phyloP scores from a whole-genome alignment of 2,888 invertebrate genomes.

The Calliphora vomitoria region DNA sequence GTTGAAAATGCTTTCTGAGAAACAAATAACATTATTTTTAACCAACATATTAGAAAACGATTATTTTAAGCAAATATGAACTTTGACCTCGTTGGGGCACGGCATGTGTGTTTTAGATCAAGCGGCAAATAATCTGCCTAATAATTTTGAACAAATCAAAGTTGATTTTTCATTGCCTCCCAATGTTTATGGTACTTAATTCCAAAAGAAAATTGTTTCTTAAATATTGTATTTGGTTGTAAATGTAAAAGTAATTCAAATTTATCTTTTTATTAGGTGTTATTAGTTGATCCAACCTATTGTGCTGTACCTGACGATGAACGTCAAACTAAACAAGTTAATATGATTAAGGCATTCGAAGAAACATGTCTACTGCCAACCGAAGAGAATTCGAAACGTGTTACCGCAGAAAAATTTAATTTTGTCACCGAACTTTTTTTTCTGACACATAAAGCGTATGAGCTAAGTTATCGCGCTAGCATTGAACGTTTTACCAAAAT shows the following conservation, averaged over 20 bases:
- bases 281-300: slow-evolving; percentile 95
- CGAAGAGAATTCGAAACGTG: slow-evolving; percentile 86
- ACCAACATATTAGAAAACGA: too few species aligned
- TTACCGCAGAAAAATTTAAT: slow-evolving; percentile 87
- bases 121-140: too few species aligned
- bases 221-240: neutral
- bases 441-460: slow-evolving; percentile 94
- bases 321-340: slow-evolving; percentile 87
- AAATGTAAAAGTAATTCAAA: too few species aligned
- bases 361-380: slow-evolving; percentile 93
- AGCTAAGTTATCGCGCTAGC: slow-evolving; percentile 90
- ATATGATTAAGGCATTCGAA: slow-evolving; percentile 88
- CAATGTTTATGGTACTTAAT: too few species aligned
- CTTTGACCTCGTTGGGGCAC: too few species aligned
- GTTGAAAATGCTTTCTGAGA: too few species aligned
- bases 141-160: too few species aligned
- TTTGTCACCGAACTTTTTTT: slow-evolving; percentile 97
- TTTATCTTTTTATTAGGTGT: slow-evolving; percentile 77
- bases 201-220: neutral
- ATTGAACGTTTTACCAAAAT: slow-evolving; percentile 88
- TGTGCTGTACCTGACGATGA: slow-evolving; percentile 90
- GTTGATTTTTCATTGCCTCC: too few species aligned
- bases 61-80: too few species aligned
- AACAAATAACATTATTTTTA: too few species aligned
- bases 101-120: too few species aligned